A percentile compares a stretch with the other conserved stretches of the same genome.
phyloP scores from a whole-genome alignment of 1,140 invertebrate species.

The Panagrolaimus sp. region DNA sequence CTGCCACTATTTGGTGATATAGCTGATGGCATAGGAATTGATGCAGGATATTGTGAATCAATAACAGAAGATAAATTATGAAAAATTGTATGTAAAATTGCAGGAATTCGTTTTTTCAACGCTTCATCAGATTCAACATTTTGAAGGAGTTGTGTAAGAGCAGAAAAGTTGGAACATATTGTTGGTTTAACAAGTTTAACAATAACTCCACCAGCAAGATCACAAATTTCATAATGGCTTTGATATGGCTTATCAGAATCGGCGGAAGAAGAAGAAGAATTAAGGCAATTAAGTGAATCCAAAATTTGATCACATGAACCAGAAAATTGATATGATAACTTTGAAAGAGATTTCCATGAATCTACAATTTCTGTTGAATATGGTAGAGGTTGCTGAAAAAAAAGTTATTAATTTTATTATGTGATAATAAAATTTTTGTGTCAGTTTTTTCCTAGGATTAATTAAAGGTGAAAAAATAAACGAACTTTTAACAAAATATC shows the following conservation, averaged over 20 bases:
- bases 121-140: constrained; percentile 52
- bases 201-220: constrained; percentile 37
- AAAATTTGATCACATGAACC: constrained; percentile 49
- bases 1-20: constrained; percentile 18
- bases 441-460: no score
- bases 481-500: constrained; percentile 53
- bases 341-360: constrained; percentile 46
- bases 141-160: constrained; percentile 49
- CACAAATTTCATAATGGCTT: constrained; percentile 33
- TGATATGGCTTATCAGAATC: neutral
- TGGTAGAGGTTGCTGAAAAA: constrained; percentile 50
- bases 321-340: constrained; percentile 43
- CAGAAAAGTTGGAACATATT: constrained; percentile 34
- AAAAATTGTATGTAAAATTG: constrained; percentile 37
- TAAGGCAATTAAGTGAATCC: constrained; percentile 38
- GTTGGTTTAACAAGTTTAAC: constrained; percentile 46
- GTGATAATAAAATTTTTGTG: no score
- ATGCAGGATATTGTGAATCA: constrained; percentile 48
- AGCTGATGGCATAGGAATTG: constrained; percentile 13
- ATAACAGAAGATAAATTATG: constrained; percentile 36
- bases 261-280: neutral
- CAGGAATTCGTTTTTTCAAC: constrained; percentile 40
- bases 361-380: constrained; percentile 33
- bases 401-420: no score
- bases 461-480: no score